phyloP scores from a whole-genome alignment of 2,888 invertebrate species.

The Trachelus iudaicus region DNA sequence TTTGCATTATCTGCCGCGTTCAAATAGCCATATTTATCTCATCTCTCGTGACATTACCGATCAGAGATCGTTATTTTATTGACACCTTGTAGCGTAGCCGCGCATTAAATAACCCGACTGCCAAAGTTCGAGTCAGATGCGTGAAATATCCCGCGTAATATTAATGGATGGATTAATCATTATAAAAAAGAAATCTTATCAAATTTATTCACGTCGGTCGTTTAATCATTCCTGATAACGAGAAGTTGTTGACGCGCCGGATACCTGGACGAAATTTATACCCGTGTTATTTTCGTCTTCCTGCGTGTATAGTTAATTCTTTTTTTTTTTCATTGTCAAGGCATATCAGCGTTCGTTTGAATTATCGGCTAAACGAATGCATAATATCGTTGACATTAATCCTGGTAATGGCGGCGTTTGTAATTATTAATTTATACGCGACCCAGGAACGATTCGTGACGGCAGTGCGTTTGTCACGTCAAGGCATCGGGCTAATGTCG shows the following conservation, averaged over 20 bases:
- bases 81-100: slow-evolving; percentile 32
- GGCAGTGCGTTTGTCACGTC: slow-evolving; percentile 44
- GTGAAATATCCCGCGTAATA: not conserved
- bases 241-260: not conserved
- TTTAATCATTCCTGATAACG: not conserved
- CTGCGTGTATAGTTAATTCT: not conserved
- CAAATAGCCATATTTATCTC: slow-evolving; percentile 61
- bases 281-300: not conserved
- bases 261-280: not conserved
- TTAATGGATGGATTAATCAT: not conserved
- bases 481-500: not conserved
- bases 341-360: slow-evolving; percentile 37
- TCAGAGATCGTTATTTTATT: slow-evolving; percentile 54
- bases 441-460: slow-evolving; percentile 50
- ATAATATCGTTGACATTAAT: slow-evolving; percentile 52
- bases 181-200: not conserved
- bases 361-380: slow-evolving; percentile 47
- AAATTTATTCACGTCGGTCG: not conserved
- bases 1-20: slow-evolving; percentile 60
- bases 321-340: not conserved
- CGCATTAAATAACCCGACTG: slow-evolving; percentile 7
- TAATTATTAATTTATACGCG: slow-evolving; percentile 57
- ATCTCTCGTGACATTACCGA: slow-evolving; percentile 48
- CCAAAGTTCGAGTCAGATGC: not conserved
- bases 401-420: slow-evolving; percentile 50